phyloP scores from a whole-genome alignment of 2,888 invertebrate species.

The Lycophotia porphyrea region DNA sequence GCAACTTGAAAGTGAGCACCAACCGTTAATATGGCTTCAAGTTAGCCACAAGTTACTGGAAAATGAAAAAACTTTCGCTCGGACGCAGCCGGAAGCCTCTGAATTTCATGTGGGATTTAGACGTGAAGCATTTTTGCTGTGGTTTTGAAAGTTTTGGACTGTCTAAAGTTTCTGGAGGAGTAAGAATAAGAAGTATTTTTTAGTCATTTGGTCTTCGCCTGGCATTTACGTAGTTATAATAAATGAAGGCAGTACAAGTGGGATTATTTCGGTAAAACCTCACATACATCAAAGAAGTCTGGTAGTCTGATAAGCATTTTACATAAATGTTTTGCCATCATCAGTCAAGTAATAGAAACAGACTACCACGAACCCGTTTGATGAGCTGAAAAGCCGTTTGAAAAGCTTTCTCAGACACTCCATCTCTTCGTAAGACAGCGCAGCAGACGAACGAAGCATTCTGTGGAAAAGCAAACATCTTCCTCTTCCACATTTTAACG shows the following conservation, averaged over 20 bases:
- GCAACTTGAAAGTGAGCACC: constrained; percentile 11
- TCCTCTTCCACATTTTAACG: too few relatives aligned
- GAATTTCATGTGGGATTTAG: constrained; percentile 8
- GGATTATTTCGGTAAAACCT: neutral
- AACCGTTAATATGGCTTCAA: constrained; percentile 21
- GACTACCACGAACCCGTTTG: too few relatives aligned
- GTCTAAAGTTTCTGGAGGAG: constrained; percentile 2
- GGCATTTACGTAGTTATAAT: too few relatives aligned
- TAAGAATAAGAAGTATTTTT: neutral
- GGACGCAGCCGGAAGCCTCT: neutral
- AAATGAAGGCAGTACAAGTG: neutral
- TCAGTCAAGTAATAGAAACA: too few relatives aligned
- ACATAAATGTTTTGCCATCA: neutral
- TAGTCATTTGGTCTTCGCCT: neutral
- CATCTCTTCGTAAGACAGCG: too few relatives aligned
- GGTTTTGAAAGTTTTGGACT: constrained; percentile 20
- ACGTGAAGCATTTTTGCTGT: constrained; percentile 11
- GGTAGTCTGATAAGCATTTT: neutral
- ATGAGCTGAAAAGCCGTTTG: too few relatives aligned
- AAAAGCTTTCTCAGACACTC: too few relatives aligned
- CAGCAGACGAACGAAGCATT: too few relatives aligned
- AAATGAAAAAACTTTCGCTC: constrained; percentile 53
- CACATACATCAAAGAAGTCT: neutral
- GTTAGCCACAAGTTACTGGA: constrained; percentile 21
- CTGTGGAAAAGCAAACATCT: too few relatives aligned